Base-by-base conservation (phyloP, 2,113 vertebrate genomes). In the Myotis brandtii region DNA sequence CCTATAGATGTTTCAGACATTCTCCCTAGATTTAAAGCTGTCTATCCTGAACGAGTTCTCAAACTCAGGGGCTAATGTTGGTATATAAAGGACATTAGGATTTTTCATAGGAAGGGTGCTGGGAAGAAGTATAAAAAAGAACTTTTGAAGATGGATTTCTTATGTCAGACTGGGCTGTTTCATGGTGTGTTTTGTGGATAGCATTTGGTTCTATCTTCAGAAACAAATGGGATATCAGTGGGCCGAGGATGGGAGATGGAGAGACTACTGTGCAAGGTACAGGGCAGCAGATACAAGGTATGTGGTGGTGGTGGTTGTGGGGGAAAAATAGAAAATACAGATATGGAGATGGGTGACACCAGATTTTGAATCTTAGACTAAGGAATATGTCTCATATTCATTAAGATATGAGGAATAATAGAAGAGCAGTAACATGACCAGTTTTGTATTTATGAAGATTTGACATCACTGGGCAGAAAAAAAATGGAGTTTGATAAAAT, bases 11-110 rank as follows among this genome's bases (percentile, higher is more conserved):
- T 82, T 18, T 84, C 64, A 87, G 32, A 67, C 16, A 59, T 20
- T 92, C 64, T 62, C 25, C 11, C 21, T 84, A 50, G 40, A 66
- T 89, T 92, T 95, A 84, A 92, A 95, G 12, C 43, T 90, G 5
- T 25, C 67, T 80, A 1, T 25, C 1, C 23, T 90, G 34, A 95
- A 77, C 59, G 48, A 76, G 20, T 87, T 92, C 64, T 17, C 20
- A 67, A 43, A 72, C 59, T 86, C 84, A 56, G 50, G 13, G 82
- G 93, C 34, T 72, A 43, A 43, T 64, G 25, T 37, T 34, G 30
- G 2, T 75, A 77, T 77, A 73, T 27, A 83, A 56, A 85, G 88
- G 46, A 37, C 34, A 59, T 37, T 54, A 46, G 91, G 8, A n/a
- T 80, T 87, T 95, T 94, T 32, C 4, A 34, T 77, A 46, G n/a